Evolutionary conservation across 2,888 invertebrate species (phyloP).

Genomic region (Amiota mariae): DNA sequence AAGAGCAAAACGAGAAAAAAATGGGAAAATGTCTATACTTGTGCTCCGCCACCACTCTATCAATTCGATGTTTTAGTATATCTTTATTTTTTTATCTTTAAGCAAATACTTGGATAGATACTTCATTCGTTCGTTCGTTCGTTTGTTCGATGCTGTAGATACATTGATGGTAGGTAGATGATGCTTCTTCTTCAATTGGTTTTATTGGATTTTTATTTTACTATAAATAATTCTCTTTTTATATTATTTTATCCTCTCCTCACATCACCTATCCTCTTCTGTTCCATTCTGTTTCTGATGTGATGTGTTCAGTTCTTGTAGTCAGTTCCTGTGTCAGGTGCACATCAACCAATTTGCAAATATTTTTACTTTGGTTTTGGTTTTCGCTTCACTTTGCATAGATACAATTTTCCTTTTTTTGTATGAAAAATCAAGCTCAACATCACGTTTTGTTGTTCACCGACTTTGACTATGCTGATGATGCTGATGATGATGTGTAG

Average conservation of each 20-base stretch:
- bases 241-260: not conserved
- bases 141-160: slow-evolving; percentile 41
- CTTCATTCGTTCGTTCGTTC: slow-evolving; percentile 36
- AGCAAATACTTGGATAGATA: not conserved
- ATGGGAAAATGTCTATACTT: slow-evolving; percentile 29
- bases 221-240: not conserved
- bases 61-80: too few relatives aligned
- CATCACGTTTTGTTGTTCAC: not conserved
- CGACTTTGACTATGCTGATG: not conserved
- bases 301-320: not conserved
- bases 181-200: slow-evolving; percentile 44
- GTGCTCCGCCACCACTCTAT: not conserved
- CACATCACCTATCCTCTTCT: too few relatives aligned
- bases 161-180: too few relatives aligned
- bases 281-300: not conserved
- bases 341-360: slow-evolving; percentile 69
- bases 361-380: slow-evolving; percentile 66
- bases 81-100: not conserved
- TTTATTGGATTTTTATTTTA: slow-evolving; percentile 3
- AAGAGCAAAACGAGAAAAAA: not conserved
- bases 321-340: slow-evolving; percentile 61
- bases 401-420: not conserved
- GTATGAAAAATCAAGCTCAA: not conserved
- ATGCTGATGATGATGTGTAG: too few relatives aligned
- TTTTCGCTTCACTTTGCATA: slow-evolving; percentile 39